Base-by-base conservation (phyloP, 2,888 invertebrate genomes). In the Hyppa rectilinea region DNA sequence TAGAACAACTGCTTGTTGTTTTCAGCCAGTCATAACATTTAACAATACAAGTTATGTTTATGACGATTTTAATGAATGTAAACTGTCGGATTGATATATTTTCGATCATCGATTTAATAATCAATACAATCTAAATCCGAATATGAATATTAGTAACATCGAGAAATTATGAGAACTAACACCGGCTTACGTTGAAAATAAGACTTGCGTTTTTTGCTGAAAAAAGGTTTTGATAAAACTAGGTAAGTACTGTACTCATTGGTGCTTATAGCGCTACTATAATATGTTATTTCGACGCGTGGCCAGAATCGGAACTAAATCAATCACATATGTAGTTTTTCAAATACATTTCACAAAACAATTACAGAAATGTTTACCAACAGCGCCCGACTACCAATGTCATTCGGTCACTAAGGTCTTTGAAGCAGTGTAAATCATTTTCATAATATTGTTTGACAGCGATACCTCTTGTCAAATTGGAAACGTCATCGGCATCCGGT, bases 91-190 rank as follows among this genome's bases (percentile, higher is more conserved):
- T 23, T 55, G 40, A 47, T 56, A 55, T 40, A 31, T 17, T 23
- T 56, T 29, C 40, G 34, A 72, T 34, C 29, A 55, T 65, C 55
- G 43, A 71, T 34, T 52, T 26, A 14, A 62, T 26, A 47, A 71
- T 65, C 38, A 34, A 59, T 66, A 47, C 9, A 12, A 66, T 59
- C 6, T 34, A 40, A 23, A 53, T 45, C 10, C 45, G 52, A 74
- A 74, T 53, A 40, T n/a, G n/a, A 26, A 45, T 36, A n/a, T 62
- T 12, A 10, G n/a, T 34, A 17, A 14, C 34, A 55, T 63, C 12
- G n/a, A 53, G 4, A 47, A 14, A 40, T 49, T 29, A 26, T 69
- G 14, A 47, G 12, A 10, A 23, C 17, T 31, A 1, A 9, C 20
- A 29, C 1, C 1, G 10, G 6, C 7, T 20, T n/a, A 43, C n/a